Conservation (phyloP, 2,113 vertebrate species). For the Hydropotes inermis region DNA sequence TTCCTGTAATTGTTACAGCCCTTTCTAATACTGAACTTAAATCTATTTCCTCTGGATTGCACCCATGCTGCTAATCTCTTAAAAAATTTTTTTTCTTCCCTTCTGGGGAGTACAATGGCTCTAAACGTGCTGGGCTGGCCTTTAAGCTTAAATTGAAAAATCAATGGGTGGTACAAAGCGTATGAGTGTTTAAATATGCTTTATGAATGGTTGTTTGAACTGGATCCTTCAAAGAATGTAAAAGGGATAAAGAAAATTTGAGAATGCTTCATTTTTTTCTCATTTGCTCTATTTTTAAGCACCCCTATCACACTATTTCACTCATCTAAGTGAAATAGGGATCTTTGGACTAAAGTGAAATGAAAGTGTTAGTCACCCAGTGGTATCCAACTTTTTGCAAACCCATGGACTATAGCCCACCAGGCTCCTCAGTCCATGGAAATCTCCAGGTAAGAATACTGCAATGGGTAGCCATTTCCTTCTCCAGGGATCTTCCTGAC, state of each 20-base stretch:
- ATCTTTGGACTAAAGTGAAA: neutral
- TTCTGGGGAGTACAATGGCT: neutral
- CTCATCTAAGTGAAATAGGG: neutral
- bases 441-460: neutral
- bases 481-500: neutral
- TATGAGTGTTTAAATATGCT: neutral
- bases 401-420: neutral
- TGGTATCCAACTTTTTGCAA: neutral
- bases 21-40: neutral
- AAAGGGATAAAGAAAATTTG: neutral
- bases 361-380: neutral
- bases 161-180: neutral
- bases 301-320: neutral
- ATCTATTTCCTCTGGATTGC: neutral
- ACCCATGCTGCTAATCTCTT: neutral
- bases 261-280: neutral
- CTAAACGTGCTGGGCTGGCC: neutral
- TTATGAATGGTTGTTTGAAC: neutral
- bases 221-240: conserved; percentile 4
- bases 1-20: neutral
- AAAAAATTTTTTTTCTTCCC: neutral
- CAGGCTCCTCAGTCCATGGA: neutral
- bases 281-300: neutral
- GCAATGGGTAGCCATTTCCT: neutral
- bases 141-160: conserved; percentile 24